Evolutionary conservation across 2,888 invertebrate species (phyloP).

Genomic region (Crossocerus cetratus): DNA sequence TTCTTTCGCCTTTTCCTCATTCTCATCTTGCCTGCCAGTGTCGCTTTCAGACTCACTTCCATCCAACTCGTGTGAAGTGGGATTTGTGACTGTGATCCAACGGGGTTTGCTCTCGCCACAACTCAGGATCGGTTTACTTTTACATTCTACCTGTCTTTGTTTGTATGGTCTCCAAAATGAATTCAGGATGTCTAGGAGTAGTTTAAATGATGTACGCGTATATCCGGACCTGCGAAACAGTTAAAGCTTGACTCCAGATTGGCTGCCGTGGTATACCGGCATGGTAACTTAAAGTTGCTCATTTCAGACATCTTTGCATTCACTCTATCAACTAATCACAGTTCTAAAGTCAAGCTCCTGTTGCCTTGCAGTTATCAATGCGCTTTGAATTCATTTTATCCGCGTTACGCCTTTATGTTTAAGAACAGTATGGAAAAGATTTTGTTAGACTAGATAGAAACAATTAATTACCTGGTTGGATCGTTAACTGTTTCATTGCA

Average conservation of each 20-base stretch:
- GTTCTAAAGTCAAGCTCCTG: slow-evolving; percentile 43
- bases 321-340: slow-evolving; percentile 28
- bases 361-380: slow-evolving; percentile 19
- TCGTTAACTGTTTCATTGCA: too few species aligned
- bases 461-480: too few species aligned
- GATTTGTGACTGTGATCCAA: slow-evolving; percentile 56
- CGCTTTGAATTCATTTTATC: not conserved
- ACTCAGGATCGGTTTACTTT: slow-evolving; percentile 34
- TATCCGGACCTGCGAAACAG: slow-evolving; percentile 73
- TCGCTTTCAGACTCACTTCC: too few species aligned
- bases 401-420: not conserved
- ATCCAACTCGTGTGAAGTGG: slow-evolving; percentile 27
- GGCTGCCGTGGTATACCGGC: slow-evolving; percentile 34
- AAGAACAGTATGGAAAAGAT: slow-evolving; percentile 21
- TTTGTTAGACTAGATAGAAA: not conserved
- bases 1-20: slow-evolving; percentile 10
- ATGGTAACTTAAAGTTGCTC: slow-evolving; percentile 38
- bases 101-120: slow-evolving; percentile 50
- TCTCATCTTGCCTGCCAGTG: slow-evolving; percentile 3
- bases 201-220: slow-evolving; percentile 65
- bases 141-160: slow-evolving; percentile 43
- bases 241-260: slow-evolving; percentile 69
- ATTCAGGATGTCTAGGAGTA: slow-evolving; percentile 66
- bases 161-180: slow-evolving; percentile 60
- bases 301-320: slow-evolving; percentile 39